Evolutionary conservation across 2,888 invertebrate species (phyloP), one percentile per base, ranked within the genome.

Genomic region (Ariolimax columbianus): DNA sequence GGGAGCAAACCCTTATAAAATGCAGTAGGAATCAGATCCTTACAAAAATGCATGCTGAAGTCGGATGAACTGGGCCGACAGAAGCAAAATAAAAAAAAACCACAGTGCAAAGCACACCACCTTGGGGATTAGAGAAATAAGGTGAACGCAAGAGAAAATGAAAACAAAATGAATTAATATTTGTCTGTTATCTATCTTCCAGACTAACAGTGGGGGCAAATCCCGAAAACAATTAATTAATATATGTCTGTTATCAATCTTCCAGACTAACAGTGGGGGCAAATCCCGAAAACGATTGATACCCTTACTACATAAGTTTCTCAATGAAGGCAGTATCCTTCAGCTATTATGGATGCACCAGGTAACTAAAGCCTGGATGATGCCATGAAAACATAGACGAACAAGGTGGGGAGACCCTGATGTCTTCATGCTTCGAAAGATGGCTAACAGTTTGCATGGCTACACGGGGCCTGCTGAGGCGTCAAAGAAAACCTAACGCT

Each of bases 311-410:
- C 1, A 51, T 17, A 75, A 75, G 19, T n/a, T 75, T 3, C 51
- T 75, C 33, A 51, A 75, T 19, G 75, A 51, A 23, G 33, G 33
- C 33, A 75, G 19, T 4, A 33, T 75, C 7, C 75, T 51, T 19
- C 33, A 51, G 1, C 75, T 75, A 0, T 11, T 14, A 1, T 75
- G 75, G 75, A 11, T 33, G 17, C 33, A 75, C 33, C 30, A 43
- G 47, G 51, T 30, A 19, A n/a, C 11, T 19, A n/a, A 51, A 51
- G 51, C 51, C 17, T 75, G 75, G 75, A 14, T 33, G 36, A 51
- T 75, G 75, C 75, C 75, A 6, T 75, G 75, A 51, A 75, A 75
- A 19, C 51, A 51, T 33, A 51, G 33, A 19, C 47, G 19, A 51
- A 75, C 75, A 11, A 51, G 17, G 4, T 51, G 51, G 75, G 75